Base-by-base conservation (phyloP, 2,888 invertebrate species). In the Sylvicola cinctus region DNA sequence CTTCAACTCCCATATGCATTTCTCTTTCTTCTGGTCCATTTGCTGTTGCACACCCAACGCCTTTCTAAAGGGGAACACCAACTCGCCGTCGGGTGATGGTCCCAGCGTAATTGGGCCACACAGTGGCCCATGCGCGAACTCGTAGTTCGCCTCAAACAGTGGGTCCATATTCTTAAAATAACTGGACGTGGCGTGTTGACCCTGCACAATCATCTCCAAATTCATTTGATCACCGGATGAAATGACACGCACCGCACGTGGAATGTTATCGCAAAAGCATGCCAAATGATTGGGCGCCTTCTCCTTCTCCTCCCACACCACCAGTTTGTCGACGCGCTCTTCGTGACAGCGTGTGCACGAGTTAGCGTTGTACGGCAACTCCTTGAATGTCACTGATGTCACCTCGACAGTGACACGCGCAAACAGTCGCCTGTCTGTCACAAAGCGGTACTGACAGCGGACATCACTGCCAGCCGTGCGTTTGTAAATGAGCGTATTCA, bases 401-500 rank as follows among this genome's bases (percentile, higher is more conserved):
- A 80, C 68, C 1, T 74, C 81, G 34, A 87, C 55, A 12, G 85
- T 77, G 10, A 85, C 77, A 39, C 85, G 63, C 0, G 85, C 81
- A 47, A 72, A 85, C 3, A 85, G 66, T 16, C 85, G 60, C 38
- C 75, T 74, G 47, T 84, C 83, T 0, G 84, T 84, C 3, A 85
- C 67, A 49, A 87, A 85, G 54, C 76, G 70, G 51, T 84, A 87
- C 33, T 79, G 63, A 50, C 85, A 87, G 30, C 77, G 69, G 0
- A 85, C 74, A 48, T 83, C 81, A 2, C 73, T 71, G 10, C 71
- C 68, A 0, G 71, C 74, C 10, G 76, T 72, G 36, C 72, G 64
- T 49, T 87, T 87, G 55, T 85, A 88, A 2, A 88, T 79, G 17
- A 88, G 59, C 0, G 85, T 85, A 47, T 88, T 88, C 31, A 84